phyloP scores from a whole-genome alignment of 2,113 vertebrate genomes.

The Bambusicola thoracicus region DNA sequence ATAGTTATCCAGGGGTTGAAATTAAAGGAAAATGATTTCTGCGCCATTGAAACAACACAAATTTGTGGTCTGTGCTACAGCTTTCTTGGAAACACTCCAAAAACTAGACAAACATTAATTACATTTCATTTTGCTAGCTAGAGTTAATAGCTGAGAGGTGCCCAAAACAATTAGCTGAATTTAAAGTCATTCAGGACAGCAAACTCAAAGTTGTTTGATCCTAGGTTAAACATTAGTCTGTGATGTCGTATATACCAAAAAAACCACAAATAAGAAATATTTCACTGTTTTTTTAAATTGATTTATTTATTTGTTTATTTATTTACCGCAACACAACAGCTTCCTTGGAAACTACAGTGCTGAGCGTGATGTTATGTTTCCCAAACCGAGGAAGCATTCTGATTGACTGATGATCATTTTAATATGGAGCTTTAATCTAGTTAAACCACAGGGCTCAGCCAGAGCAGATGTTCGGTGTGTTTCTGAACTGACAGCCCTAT shows the following conservation, averaged over 20 bases:
- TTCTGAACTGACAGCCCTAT: slow-evolving; percentile 36
- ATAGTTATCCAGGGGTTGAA: not conserved
- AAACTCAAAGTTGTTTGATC: not conserved
- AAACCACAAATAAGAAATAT: not conserved
- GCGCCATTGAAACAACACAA: slow-evolving; percentile 7
- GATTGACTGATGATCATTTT: slow-evolving; percentile 63
- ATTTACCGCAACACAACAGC: not conserved
- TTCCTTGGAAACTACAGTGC: slow-evolving; percentile 23
- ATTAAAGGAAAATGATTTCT: not conserved
- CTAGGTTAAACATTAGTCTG: not conserved
- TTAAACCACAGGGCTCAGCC: slow-evolving; percentile 36
- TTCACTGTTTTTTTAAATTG: not conserved
- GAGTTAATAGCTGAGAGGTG: slow-evolving; percentile 9
- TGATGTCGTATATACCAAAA: not conserved
- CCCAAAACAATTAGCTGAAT: slow-evolving; percentile 20
- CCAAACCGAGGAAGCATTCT: slow-evolving; percentile 32
- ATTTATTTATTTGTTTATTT: not conserved
- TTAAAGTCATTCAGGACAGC: slow-evolving; percentile 17
- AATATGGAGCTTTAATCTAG: slow-evolving; percentile 43
- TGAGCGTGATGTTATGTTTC: not conserved
- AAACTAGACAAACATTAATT: slow-evolving; percentile 1
- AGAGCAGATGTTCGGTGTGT: slow-evolving; percentile 55
- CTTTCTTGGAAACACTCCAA: slow-evolving; percentile 13
- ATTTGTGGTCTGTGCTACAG: slow-evolving; percentile 9
- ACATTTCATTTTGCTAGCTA: slow-evolving; percentile 15